Percentiles rank a stretch among this genome's conserved stretches.
These are phyloP conservation scores for Tympanoctomys barrerae DNA, from an alignment of 2,797 vertebrate species.

Conservation along the genomic window DNA sequence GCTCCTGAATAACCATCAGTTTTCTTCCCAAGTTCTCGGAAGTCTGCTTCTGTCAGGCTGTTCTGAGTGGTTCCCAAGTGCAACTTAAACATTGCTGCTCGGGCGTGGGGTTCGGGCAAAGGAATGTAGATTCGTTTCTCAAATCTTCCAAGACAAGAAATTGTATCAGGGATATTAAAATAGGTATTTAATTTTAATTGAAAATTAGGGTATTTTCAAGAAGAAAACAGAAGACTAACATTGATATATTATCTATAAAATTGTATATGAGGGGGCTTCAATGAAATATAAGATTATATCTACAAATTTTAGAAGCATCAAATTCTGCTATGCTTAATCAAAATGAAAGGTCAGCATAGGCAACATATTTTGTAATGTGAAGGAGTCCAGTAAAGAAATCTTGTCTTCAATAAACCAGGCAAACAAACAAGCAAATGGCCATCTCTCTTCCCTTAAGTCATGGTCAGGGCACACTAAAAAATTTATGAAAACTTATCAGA, in stretches of 20 bases:
- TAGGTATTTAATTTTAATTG: not conserved
- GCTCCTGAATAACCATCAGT: conserved; percentile 97
- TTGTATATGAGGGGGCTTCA: conserved; percentile 26
- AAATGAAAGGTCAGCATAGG: not conserved
- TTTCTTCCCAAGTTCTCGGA: conserved; percentile 93
- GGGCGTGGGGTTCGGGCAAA: conserved; percentile 96
- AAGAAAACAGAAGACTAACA: not conserved
- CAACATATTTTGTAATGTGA: not conserved
- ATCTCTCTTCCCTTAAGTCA: not conserved
- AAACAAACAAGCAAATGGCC: not conserved
- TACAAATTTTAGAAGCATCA: conserved; percentile 32
- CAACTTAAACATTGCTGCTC: conserved; percentile 96
- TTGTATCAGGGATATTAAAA: not conserved
- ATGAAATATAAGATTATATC: not conserved
- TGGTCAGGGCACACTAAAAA: not conserved
- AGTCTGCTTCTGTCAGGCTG: conserved; percentile 92
- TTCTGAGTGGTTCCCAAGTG: conserved; percentile 95
- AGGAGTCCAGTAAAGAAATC: not conserved
- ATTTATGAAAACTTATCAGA: not conserved
- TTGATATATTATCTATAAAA: conserved; percentile 2
- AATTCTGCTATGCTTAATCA: not conserved
- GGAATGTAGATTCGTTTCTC: conserved; percentile 99
- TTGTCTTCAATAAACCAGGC: not conserved
- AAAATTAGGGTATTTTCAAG: conserved; percentile 35
- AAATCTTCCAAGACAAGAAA: conserved; percentile 90